Base-by-base conservation (phyloP, 2,888 invertebrate species). In the Steinernema scapterisci region DNA sequence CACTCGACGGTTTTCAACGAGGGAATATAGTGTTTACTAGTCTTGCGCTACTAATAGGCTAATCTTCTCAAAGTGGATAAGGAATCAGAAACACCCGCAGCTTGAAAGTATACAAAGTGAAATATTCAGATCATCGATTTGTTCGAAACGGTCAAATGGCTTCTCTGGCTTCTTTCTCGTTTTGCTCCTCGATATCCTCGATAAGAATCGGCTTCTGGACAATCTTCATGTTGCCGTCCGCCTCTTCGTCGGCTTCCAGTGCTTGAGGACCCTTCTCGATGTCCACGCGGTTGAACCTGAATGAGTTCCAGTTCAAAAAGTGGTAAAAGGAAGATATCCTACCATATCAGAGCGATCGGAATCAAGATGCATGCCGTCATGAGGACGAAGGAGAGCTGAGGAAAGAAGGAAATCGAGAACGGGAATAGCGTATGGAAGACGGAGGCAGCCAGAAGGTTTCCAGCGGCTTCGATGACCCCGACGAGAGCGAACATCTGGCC, bases 401-500 rank as follows among this genome's bases (percentile, higher is more conserved):
- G 82, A 45, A 79, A 78, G 56, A 80, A 77, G 13, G 73, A 70
- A n/a, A 82, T 56, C 1, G 82, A 78, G 13, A 76, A 70, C 6
- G 82, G 82, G 70, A 79, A 81, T 7, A 78, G 70, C 0, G 77
- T 48, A 46, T 82, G 82, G 73, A 82, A 82, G 19, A 79, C 72
- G 54, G 79, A 48, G 0, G 82, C 76, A 0, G 81, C 76, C 16
- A 77, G 71, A 51, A 82, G 73, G 31, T 81, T 80, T 45, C 81
- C 78, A 13, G 73, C 31, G 2, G 81, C 79, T 74, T 82, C 82
- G 43, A 81, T 71, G 7, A 76, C 75, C 2, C 80, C 80, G 16
- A 82, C 76, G 13, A 77, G 21, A 1, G 79, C 76, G 70, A 82
- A 82, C 0, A 81, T 80, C 31, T 70, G 51, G 0, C 81, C 82